Conservation (phyloP, 2,888 invertebrate species). For the Strigamia transsilvanica region DNA sequence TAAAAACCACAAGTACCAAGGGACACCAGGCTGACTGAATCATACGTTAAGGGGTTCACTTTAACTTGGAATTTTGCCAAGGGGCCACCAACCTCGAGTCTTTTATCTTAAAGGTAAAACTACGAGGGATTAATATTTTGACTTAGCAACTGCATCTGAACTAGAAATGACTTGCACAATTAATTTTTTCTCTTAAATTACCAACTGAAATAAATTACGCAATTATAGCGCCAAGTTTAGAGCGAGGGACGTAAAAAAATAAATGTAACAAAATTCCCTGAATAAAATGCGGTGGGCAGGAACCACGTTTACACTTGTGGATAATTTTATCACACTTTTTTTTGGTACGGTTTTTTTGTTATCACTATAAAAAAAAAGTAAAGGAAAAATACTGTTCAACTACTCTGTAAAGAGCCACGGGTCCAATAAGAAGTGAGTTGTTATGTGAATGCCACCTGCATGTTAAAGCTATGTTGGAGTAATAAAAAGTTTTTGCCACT, state of each 20-base stretch:
- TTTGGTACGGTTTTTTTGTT: not conserved
- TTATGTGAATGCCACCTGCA: conserved; percentile 33
- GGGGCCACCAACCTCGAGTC: conserved; percentile 26
- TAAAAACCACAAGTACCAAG: not conserved
- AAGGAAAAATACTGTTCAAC: not conserved
- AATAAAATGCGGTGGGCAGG: not conserved
- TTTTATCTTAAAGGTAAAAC: conserved; percentile 6
- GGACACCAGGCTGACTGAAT: not conserved
- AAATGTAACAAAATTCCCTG: not conserved
- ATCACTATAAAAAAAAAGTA: not conserved
- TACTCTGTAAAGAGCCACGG: conserved; percentile 23
- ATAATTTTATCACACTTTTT: conserved; percentile 18
- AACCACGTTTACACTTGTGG: not conserved
- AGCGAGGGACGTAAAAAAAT: not conserved
- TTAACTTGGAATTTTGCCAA: conserved; percentile 9
- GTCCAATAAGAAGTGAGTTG: conserved; percentile 34
- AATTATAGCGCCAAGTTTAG: not conserved
- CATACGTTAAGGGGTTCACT: not conserved
- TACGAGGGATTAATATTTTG: not conserved
- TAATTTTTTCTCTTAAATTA: not conserved
- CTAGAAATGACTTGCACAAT: not conserved
- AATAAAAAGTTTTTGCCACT: conserved; percentile 30
- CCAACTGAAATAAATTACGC: not conserved
- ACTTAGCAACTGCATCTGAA: not conserved
- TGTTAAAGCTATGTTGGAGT: conserved; percentile 15